Percentiles rank a stretch among this genome's conserved stretches.
Conservation (phyloP, 2,888 invertebrate genomes). For the Heliconius hortense region DNA sequence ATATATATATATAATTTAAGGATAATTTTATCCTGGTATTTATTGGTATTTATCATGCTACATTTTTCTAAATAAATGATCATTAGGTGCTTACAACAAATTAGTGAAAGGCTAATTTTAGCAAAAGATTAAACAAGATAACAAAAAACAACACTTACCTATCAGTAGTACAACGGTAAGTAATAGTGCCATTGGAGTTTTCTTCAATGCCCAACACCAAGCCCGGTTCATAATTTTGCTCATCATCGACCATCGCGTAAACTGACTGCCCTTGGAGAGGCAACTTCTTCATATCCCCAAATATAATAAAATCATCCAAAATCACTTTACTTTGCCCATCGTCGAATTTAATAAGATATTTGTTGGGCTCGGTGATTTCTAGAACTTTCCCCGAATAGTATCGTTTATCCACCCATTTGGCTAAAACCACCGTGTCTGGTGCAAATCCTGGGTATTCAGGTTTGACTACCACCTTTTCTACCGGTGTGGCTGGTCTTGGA, state of each 20-base stretch:
- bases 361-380: conserved; percentile 80
- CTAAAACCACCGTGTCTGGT: conserved; percentile 80
- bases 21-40: no score
- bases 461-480: conserved; percentile 63
- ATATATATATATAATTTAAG: no score
- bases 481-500: conserved; percentile 72
- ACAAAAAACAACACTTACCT: conserved; percentile 56
- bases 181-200: conserved; percentile 69
- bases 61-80: no score
- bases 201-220: conserved; percentile 74
- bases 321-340: conserved; percentile 83
- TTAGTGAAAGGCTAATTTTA: background rate
- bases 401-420: conserved; percentile 86
- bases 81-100: no score
- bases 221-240: conserved; percentile 80
- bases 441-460: conserved; percentile 67
- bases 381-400: conserved; percentile 85
- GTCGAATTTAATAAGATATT: conserved; percentile 84
- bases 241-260: conserved; percentile 79
- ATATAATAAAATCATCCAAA: conserved; percentile 83
- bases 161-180: conserved; percentile 76
- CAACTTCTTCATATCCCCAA: conserved; percentile 76
- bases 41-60: no score
- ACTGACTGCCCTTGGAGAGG: conserved; percentile 80
- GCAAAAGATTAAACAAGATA: background rate